Percentiles rank a stretch among this genome's conserved stretches.
These are phyloP conservation scores for Lepus oiostolus DNA, from an alignment of 2,797 vertebrate species.

Conservation along the genomic window DNA sequence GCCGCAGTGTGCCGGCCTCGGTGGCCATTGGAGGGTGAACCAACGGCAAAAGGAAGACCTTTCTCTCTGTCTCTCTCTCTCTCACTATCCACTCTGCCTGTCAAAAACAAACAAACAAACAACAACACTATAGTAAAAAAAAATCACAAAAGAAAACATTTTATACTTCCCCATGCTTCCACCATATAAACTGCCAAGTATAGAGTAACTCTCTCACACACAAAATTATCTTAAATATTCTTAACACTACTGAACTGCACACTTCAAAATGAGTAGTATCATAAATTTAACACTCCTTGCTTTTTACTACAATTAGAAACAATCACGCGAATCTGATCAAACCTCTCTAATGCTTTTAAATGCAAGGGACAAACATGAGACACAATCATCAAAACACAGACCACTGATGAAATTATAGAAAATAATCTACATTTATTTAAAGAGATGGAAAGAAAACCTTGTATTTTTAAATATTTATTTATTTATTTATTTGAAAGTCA, in stretches of 20 bases:
- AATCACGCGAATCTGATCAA: slow-evolving; percentile 17
- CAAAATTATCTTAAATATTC: not conserved
- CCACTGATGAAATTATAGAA: not conserved
- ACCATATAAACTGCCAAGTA: not conserved
- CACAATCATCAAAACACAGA: not conserved
- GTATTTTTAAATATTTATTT: not conserved
- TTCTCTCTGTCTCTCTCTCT: no score
- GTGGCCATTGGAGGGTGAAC: no score
- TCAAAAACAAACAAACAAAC: no score
- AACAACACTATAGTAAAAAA: no score
- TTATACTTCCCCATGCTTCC: not conserved
- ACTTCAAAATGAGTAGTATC: not conserved
- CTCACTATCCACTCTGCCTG: no score
- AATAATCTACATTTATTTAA: not conserved
- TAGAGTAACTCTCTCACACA: not conserved
- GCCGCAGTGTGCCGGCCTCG: no score
- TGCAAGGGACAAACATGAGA: not conserved
- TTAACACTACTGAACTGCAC: not conserved
- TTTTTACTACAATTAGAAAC: not conserved
- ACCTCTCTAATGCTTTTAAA: not conserved
- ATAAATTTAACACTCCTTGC: not conserved
- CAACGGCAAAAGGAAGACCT: no score
- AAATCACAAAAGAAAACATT: slow-evolving; percentile 24
- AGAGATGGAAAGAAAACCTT: slow-evolving; percentile 8
- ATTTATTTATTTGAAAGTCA: not conserved